Evolutionary conservation across 2,888 invertebrate species (phyloP).

Genomic region (Cremastinae sp.): DNA sequence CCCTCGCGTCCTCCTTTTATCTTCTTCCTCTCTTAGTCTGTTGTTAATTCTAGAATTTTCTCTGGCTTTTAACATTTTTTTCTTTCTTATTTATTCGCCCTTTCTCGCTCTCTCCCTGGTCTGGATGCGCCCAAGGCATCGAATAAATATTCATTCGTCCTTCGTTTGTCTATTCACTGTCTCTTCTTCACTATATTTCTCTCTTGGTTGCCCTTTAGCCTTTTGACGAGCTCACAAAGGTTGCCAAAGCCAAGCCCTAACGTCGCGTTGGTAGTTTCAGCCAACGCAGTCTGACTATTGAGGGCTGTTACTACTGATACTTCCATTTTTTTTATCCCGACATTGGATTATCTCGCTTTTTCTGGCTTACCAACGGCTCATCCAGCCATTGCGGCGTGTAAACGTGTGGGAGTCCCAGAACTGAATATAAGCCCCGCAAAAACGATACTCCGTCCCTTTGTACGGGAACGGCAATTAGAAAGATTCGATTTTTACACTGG

Average conservation of each 20-base stretch:
- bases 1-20: constrained; percentile 25
- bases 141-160: too few species aligned
- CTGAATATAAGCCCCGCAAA: too few species aligned
- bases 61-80: constrained; percentile 1
- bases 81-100: constrained; percentile 36
- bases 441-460: not conserved
- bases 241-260: constrained; percentile 27
- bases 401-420: not conserved
- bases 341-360: constrained; percentile 13
- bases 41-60: constrained; percentile 26
- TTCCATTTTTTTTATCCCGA: constrained; percentile 15
- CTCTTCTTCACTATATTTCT: constrained; percentile 42
- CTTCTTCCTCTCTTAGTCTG: constrained; percentile 33
- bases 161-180: too few species aligned
- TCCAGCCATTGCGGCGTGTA: not conserved
- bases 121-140: too few species aligned
- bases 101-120: constrained; percentile 27
- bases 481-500: not conserved
- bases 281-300: constrained; percentile 43
- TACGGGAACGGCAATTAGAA: too few species aligned
- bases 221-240: constrained; percentile 58
- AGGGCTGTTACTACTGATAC: constrained; percentile 51
- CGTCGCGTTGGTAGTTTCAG: constrained; percentile 20
- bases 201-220: constrained; percentile 48
- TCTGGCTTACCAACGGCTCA: constrained; percentile 18